Evolutionary conservation across 2,888 invertebrate genomes (phyloP).

Genomic region (Linnaemya vulpina): DNA sequence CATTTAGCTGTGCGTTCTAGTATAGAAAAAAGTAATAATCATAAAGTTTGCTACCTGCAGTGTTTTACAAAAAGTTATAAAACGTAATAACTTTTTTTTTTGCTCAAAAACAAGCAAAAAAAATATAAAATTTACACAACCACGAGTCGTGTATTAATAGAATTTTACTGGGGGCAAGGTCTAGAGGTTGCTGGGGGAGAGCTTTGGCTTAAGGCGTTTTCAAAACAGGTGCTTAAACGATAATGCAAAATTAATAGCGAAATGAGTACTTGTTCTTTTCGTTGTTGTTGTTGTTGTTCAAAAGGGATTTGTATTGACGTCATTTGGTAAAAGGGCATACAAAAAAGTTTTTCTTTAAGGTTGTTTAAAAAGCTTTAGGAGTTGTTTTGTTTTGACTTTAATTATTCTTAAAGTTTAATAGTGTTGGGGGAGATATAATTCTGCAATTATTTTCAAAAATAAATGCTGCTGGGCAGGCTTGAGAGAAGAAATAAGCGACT

Average conservation of each 20-base stretch:
- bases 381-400: no score
- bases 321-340: background rate
- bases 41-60: conserved; percentile 32
- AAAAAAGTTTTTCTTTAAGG: no score
- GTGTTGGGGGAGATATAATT: no score
- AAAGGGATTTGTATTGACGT: background rate
- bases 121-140: conserved; percentile 6
- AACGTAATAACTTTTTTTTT: conserved; percentile 34
- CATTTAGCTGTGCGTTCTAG: conserved; percentile 15
- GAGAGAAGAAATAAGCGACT: no score
- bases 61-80: conserved; percentile 11
- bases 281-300: no score
- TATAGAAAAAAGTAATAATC: conserved; percentile 45
- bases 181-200: no score
- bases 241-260: conserved; percentile 44
- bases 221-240: background rate
- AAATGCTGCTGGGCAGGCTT: no score
- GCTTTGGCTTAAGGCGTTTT: background rate
- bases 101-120: conserved; percentile 11
- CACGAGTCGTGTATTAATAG: background rate
- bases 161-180: conserved; percentile 10
- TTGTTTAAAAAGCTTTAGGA: no score
- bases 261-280: no score
- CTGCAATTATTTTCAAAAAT: no score
- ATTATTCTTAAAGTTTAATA: no score